These are phyloP conservation scores for Drosophila quasianomalipes DNA, from an alignment of 2,888 invertebrate species.

Conservation along the genomic window DNA sequence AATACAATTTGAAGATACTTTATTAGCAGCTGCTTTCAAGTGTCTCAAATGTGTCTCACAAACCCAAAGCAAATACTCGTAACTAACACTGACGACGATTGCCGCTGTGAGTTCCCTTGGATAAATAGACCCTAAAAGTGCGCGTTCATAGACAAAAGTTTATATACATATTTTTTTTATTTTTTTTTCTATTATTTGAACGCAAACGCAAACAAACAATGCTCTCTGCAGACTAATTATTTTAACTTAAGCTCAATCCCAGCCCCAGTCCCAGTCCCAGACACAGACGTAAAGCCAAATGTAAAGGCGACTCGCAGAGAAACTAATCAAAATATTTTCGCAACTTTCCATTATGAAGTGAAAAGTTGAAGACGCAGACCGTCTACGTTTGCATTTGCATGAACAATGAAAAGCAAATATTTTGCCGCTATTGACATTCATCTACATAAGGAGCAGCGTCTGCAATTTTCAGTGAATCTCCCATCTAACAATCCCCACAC, in stretches of 20 bases:
- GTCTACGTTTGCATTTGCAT: slow-evolving; percentile 78
- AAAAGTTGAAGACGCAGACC: slow-evolving; percentile 75
- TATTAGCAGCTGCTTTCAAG: slow-evolving; percentile 7
- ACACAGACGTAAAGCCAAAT: slow-evolving; percentile 23
- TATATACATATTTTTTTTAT: slow-evolving; percentile 15
- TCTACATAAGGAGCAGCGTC: slow-evolving; percentile 56
- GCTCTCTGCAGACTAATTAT: slow-evolving; percentile 79
- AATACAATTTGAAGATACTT: not conserved
- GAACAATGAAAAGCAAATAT: slow-evolving; percentile 81
- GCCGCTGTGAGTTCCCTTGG: slow-evolving; percentile 31
- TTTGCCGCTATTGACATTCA: slow-evolving; percentile 81
- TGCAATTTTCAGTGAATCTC: slow-evolving; percentile 5
- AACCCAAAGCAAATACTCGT: slow-evolving; percentile 39
- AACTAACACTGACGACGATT: slow-evolving; percentile 28
- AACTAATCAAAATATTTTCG: slow-evolving; percentile 81
- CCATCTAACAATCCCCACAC: not conserved
- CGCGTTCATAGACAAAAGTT: slow-evolving; percentile 69
- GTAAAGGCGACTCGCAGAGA: slow-evolving; percentile 41
- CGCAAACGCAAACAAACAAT: slow-evolving; percentile 79
- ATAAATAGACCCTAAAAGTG: slow-evolving; percentile 60
- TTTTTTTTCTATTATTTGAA: slow-evolving; percentile 32
- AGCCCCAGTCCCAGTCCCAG: slow-evolving; percentile 27
- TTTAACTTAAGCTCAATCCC: slow-evolving; percentile 58
- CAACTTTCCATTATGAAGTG: slow-evolving; percentile 82
- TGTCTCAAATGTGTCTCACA: slow-evolving; percentile 11